Conservation (phyloP, 2,797 vertebrate genomes). For the Cyclopterus lumpus region DNA sequence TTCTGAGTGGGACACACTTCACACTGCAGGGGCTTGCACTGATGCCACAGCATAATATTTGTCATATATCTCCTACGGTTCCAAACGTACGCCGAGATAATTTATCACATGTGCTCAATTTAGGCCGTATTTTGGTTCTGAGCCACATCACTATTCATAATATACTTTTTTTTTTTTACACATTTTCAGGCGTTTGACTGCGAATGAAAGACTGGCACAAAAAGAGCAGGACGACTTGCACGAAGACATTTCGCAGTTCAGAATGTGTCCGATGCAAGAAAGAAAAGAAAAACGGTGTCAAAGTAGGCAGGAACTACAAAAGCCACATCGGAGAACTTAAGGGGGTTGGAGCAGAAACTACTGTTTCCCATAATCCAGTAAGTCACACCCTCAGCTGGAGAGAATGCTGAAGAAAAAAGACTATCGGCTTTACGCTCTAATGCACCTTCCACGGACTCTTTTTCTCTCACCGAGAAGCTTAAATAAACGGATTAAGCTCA, state of each 20-base stretch:
- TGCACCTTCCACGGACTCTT: conserved; percentile 74
- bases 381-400: conserved; percentile 78
- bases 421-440: conserved; percentile 73
- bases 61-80: conserved; percentile 61
- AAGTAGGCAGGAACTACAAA: conserved; percentile 69
- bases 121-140: conserved; percentile 42
- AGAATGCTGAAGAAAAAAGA: conserved; percentile 72
- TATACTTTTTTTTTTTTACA: conserved; percentile 2
- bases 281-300: conserved; percentile 41
- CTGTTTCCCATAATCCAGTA: conserved; percentile 81
- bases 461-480: conserved; percentile 68
- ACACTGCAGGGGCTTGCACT: conserved; percentile 68
- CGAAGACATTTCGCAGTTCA: conserved; percentile 63
- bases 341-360: conserved; percentile 69
- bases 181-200: conserved; percentile 46
- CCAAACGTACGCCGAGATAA: conserved; percentile 49
- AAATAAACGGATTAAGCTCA: conserved; percentile 77
- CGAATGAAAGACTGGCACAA: too few species aligned
- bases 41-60: conserved; percentile 65
- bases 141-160: conserved; percentile 52
- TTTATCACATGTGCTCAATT: conserved; percentile 70
- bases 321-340: conserved; percentile 63
- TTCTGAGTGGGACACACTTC: conserved; percentile 78
- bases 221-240: conserved; percentile 43
- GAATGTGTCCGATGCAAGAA: conserved; percentile 59